Evolutionary conservation across 2,113 vertebrate species (phyloP).

Genomic region (Prunella himalayana): DNA sequence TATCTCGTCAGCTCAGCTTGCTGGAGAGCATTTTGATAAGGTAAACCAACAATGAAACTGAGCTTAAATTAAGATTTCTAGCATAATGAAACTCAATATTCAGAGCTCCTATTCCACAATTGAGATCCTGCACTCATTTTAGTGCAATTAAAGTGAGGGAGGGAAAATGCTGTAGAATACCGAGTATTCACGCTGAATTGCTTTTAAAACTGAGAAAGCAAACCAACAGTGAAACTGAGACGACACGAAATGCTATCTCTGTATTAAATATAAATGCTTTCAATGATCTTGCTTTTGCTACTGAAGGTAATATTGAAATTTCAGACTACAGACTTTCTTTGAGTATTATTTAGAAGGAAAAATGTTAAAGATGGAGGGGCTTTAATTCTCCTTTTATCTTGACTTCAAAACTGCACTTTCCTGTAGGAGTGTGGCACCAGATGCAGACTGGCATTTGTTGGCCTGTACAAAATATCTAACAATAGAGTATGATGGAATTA

Average conservation of each 20-base stretch:
- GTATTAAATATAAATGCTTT: neutral
- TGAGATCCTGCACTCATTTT: neutral
- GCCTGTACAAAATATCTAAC: neutral
- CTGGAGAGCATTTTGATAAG: conserved; percentile 33
- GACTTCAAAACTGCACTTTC: neutral
- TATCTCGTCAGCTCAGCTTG: conserved; percentile 59
- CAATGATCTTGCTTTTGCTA: neutral
- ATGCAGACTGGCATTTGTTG: neutral
- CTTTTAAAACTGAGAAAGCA: neutral
- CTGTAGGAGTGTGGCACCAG: neutral
- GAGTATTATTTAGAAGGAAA: neutral
- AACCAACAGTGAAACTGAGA: neutral
- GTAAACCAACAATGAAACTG: conserved; percentile 24
- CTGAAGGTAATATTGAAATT: neutral
- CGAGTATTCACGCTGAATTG: neutral
- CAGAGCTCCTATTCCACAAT: neutral
- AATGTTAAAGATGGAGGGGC: neutral
- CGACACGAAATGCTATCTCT: neutral
- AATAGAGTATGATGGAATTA: neutral
- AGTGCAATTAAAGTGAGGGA: neutral
- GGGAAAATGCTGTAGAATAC: neutral
- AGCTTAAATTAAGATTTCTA: conserved; percentile 57
- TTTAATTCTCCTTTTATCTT: neutral
- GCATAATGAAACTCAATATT: neutral
- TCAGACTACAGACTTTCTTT: neutral